Evolutionary conservation across 1,140 invertebrate species (phyloP).

Genomic region (Oscheius sp.): DNA sequence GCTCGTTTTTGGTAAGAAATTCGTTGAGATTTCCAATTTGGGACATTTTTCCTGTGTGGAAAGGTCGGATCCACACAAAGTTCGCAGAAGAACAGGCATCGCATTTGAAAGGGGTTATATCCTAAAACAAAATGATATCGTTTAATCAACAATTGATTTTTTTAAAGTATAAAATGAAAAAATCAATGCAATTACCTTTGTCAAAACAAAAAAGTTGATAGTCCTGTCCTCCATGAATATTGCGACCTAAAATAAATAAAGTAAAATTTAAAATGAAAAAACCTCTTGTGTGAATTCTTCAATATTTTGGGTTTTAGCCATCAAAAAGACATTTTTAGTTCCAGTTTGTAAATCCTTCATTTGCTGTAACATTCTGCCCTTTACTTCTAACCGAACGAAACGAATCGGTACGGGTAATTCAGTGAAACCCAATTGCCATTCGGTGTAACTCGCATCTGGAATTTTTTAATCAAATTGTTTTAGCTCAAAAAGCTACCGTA

Average conservation of each 20-base stretch:
- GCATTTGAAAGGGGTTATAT: slow-evolving; percentile 50
- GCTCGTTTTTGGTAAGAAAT: slow-evolving; percentile 36
- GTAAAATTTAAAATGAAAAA: background rate
- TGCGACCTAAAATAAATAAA: slow-evolving; percentile 21
- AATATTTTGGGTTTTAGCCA: slow-evolving; percentile 37
- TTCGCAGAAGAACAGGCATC: slow-evolving; percentile 47
- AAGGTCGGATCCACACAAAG: slow-evolving; percentile 49
- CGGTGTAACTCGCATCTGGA: slow-evolving; percentile 20
- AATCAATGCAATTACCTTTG: slow-evolving; percentile 29
- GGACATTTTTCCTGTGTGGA: slow-evolving; percentile 28
- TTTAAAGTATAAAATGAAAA: no score
- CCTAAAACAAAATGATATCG: slow-evolving; percentile 14
- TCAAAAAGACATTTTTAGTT: slow-evolving; percentile 18
- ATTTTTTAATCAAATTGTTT: background rate
- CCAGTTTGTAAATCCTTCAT: slow-evolving; percentile 22
- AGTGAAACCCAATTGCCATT: slow-evolving; percentile 15
- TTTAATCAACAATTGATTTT: background rate
- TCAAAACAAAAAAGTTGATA: slow-evolving; percentile 36
- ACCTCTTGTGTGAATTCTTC: slow-evolving; percentile 27
- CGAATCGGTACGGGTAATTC: background rate
- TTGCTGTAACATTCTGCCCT: slow-evolving; percentile 6
- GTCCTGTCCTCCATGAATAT: slow-evolving; percentile 21
- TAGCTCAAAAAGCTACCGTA: slow-evolving; percentile 36
- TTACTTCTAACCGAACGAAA: slow-evolving; percentile 5
- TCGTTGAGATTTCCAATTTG: slow-evolving; percentile 37